These are phyloP conservation scores for Pterostichus madidus DNA, from an alignment of 2,888 invertebrate genomes.

Conservation along the genomic window DNA sequence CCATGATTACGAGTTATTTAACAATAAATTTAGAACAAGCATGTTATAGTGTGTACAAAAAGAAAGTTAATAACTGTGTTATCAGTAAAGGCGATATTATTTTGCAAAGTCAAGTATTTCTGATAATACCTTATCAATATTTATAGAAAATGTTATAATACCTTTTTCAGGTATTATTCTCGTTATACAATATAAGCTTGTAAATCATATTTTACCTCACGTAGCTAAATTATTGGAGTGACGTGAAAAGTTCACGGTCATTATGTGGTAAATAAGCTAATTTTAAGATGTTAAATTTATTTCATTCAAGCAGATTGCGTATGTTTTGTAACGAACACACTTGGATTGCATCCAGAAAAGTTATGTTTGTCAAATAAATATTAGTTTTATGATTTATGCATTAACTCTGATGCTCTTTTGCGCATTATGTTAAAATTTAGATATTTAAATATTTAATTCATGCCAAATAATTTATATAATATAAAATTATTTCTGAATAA, in stretches of 20 bases:
- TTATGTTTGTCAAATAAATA: neutral
- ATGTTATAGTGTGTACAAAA: neutral
- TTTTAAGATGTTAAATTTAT: constrained; percentile 35
- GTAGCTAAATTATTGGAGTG: too few relatives aligned
- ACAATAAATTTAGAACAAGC: neutral
- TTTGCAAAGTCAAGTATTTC: neutral
- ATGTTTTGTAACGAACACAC: neutral
- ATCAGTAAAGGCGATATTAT: neutral
- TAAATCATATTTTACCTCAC: too few relatives aligned
- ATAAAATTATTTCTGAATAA: too few relatives aligned
- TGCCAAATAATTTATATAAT: too few relatives aligned
- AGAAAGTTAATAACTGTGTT: neutral
- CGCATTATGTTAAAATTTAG: neutral
- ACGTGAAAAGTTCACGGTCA: constrained; percentile 29
- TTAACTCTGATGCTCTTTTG: too few relatives aligned
- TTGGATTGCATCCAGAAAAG: constrained; percentile 36
- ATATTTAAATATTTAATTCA: too few relatives aligned
- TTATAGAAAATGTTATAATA: neutral
- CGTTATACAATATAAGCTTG: neutral
- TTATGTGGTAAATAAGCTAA: constrained; percentile 4
- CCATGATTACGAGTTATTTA: neutral
- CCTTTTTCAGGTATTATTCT: neutral
- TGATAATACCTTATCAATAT: constrained; percentile 4
- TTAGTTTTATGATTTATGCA: too few relatives aligned
- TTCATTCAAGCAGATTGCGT: constrained; percentile 28